Evolutionary conservation across 2,888 invertebrate species (phyloP).

Genomic region (Eueremaeus valkanovi): DNA sequence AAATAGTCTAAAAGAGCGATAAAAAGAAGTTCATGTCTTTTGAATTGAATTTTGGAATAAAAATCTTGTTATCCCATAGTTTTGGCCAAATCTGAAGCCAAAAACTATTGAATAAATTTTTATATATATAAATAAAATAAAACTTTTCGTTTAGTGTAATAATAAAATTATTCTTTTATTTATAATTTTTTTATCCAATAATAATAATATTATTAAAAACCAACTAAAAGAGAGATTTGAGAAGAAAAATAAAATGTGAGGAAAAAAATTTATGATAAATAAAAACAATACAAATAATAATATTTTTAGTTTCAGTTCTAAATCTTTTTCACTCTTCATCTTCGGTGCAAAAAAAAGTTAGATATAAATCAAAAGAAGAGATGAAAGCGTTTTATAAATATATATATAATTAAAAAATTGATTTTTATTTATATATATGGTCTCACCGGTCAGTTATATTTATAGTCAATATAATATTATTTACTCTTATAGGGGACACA

Average conservation of each 20-base stretch:
- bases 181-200: not conserved
- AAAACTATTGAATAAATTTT: too few species aligned
- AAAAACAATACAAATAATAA: slow-evolving; percentile 37
- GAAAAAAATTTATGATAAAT: not conserved
- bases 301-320: not conserved
- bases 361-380: slow-evolving; percentile 2
- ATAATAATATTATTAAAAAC: slow-evolving; percentile 17
- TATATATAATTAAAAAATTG: slow-evolving; percentile 3
- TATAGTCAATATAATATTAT: slow-evolving; percentile 6
- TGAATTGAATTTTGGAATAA: not conserved
- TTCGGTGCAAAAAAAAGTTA: slow-evolving; percentile 30
- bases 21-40: not conserved
- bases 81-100: too few species aligned
- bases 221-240: not conserved
- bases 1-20: not conserved
- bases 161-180: slow-evolving; percentile 1
- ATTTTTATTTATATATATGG: slow-evolving; percentile 3
- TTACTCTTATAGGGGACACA: slow-evolving; percentile 21
- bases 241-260: not conserved
- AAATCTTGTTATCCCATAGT: too few species aligned
- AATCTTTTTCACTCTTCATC: not conserved
- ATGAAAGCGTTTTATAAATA: slow-evolving; percentile 33
- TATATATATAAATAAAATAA: not conserved
- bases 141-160: not conserved
- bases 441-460: slow-evolving; percentile 32